A percentile compares a stretch with the other conserved stretches of the same genome.
Evolutionary conservation across 2,888 invertebrate genomes (phyloP).

Genomic region (Microplitis deprimator): DNA sequence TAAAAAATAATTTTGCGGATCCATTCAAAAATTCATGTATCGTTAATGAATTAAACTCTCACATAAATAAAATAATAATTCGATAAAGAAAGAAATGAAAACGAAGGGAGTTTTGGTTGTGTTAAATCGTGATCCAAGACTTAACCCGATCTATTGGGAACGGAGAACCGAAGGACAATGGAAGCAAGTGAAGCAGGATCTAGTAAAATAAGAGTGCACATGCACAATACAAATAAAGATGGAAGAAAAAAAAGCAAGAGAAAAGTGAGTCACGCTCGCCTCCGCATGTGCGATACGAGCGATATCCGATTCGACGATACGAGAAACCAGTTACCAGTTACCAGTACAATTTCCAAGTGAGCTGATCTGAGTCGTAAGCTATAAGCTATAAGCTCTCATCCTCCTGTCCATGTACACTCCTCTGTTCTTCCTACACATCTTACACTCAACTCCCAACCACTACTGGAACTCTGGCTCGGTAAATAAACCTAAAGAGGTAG

Average conservation of each 20-base stretch:
- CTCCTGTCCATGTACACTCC: not conserved
- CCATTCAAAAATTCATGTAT: no score
- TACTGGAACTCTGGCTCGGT: slow-evolving; percentile 21
- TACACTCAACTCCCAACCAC: slow-evolving; percentile 17
- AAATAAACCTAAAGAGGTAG: slow-evolving; percentile 6
- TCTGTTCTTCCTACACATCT: slow-evolving; percentile 49
- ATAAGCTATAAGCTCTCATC: not conserved
- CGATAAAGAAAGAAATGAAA: not conserved
- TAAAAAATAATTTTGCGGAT: no score
- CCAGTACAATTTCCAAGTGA: not conserved
- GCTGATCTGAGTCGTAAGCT: not conserved
- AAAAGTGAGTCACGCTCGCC: slow-evolving; percentile 54
- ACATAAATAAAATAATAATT: not conserved
- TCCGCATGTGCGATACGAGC: slow-evolving; percentile 43
- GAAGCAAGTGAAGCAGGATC: slow-evolving; percentile 10
- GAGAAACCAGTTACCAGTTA: slow-evolving; percentile 16
- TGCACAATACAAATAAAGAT: slow-evolving; percentile 27
- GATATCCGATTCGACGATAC: slow-evolving; percentile 56
- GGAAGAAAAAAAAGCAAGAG: slow-evolving; percentile 36
- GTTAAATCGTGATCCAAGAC: not conserved
- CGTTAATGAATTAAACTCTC: no score
- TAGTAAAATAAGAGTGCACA: not conserved
- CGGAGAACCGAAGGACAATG: not conserved
- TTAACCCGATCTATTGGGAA: not conserved
- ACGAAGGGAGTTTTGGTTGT: not conserved